Conservation (phyloP, 2,113 vertebrate genomes). For the Limanda limanda region DNA sequence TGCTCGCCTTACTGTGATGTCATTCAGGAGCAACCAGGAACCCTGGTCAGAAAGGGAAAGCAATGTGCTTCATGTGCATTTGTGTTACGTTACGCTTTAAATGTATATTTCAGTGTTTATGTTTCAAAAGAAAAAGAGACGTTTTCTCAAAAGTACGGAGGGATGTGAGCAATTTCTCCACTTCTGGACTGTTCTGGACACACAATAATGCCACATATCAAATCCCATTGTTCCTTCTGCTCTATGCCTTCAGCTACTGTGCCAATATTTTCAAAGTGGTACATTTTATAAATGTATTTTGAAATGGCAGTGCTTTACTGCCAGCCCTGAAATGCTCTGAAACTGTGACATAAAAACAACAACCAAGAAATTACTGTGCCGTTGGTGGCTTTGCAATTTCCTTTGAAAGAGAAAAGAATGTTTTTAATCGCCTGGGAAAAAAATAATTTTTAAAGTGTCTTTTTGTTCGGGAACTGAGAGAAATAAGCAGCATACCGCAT, state of each 20-base stretch:
- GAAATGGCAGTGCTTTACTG: constrained; percentile 58
- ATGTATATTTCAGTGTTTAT: constrained; percentile 60
- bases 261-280: constrained; percentile 67
- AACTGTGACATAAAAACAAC: constrained; percentile 35
- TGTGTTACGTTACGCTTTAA: constrained; percentile 69
- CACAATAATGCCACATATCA: constrained; percentile 66
- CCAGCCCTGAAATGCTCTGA: constrained; percentile 55
- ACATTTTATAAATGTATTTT: constrained; percentile 67
- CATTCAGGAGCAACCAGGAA: constrained; percentile 61
- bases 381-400: constrained; percentile 41
- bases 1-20: constrained; percentile 53
- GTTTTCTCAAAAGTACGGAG: constrained; percentile 55
- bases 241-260: constrained; percentile 70
- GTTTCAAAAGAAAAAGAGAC: constrained; percentile 31
- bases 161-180: constrained; percentile 75
- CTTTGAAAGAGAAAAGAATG: constrained; percentile 6
- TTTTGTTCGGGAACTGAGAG: constrained; percentile 12
- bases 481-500: not conserved
- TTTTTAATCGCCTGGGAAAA: constrained; percentile 8
- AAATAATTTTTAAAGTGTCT: not conserved
- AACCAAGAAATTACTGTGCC: constrained; percentile 5
- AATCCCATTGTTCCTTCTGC: constrained; percentile 60
- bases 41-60: constrained; percentile 65
- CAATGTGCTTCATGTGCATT: constrained; percentile 63
- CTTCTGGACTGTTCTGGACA: constrained; percentile 59